A percentile compares a stretch with the other conserved stretches of the same genome.
Evolutionary conservation across 2,797 vertebrate genomes (phyloP).

Genomic region (Acridotheres tristis): DNA sequence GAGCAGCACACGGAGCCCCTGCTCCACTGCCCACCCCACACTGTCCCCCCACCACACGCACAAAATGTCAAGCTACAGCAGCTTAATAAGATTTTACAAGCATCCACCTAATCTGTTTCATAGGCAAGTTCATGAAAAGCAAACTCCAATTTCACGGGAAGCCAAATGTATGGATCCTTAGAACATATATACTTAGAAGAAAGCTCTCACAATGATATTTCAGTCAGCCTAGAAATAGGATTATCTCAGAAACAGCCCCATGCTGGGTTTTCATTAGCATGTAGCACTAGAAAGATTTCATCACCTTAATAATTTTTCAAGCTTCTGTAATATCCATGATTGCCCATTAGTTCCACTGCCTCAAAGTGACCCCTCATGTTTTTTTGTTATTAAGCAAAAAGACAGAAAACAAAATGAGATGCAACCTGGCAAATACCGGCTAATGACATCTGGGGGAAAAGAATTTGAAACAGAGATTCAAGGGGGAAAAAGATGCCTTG

Average conservation of each 20-base stretch:
- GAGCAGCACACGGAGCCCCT: rapidly evolving
- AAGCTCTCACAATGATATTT: slow-evolving; percentile 15
- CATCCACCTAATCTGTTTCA: not conserved
- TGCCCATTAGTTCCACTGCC: slow-evolving; percentile 38
- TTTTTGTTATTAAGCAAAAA: slow-evolving; percentile 30
- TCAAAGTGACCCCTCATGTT: slow-evolving; percentile 42
- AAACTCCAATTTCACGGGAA: not conserved
- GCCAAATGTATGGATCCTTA: not conserved
- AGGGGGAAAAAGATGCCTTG: slow-evolving; percentile 13
- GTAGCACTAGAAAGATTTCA: slow-evolving; percentile 50
- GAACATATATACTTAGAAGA: not conserved
- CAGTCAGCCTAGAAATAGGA: slow-evolving; percentile 34
- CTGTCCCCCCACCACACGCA: not conserved
- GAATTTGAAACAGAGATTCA: slow-evolving; percentile 23
- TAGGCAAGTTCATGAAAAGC: not conserved
- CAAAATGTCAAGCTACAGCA: not conserved
- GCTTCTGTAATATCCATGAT: slow-evolving; percentile 33
- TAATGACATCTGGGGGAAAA: slow-evolving; percentile 3
- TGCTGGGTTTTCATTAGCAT: slow-evolving; percentile 47
- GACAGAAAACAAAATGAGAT: slow-evolving; percentile 46
- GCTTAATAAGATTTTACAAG: not conserved
- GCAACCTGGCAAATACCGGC: slow-evolving; percentile 27
- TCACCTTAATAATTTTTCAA: slow-evolving; percentile 52
- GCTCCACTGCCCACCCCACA: not conserved
- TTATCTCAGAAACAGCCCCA: slow-evolving; percentile 27